Evolutionary conservation across 2,888 invertebrate species (phyloP).

Genomic region (Nipponacmea schrenckii): DNA sequence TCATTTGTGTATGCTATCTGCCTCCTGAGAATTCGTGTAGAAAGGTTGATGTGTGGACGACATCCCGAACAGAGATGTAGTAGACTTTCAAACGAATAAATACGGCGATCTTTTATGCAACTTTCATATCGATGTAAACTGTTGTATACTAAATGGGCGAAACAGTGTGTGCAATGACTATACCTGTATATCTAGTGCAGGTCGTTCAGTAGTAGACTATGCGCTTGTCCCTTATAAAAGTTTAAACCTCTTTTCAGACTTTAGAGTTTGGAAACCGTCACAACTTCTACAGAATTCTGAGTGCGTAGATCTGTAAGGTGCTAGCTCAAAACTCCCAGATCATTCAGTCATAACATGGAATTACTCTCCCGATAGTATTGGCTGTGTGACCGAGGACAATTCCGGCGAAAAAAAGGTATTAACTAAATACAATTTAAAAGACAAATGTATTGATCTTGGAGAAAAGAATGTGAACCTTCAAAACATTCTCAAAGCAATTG

Average conservation of each 20-base stretch:
- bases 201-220: constrained; percentile 15
- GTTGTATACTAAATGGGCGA: constrained; percentile 20
- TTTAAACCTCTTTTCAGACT: not conserved
- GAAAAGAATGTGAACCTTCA: no score
- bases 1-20: constrained; percentile 22
- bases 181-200: constrained; percentile 13
- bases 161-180: constrained; percentile 14
- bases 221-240: constrained; percentile 9
- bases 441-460: no score
- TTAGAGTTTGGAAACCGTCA: no score
- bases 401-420: no score
- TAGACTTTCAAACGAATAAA: constrained; percentile 10
- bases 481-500: no score
- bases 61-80: constrained; percentile 7
- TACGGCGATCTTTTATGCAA: constrained; percentile 12
- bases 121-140: constrained; percentile 8
- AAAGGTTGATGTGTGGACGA: constrained; percentile 5
- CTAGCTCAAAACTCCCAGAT: no score
- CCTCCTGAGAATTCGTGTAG: constrained; percentile 22
- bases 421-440: no score
- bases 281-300: no score
- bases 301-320: no score
- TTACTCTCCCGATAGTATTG: no score
- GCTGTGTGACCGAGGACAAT: no score
- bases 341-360: no score